These are phyloP conservation scores for Oncorhynchus clarkii DNA, from an alignment of 2,113 vertebrate genomes.

Conservation along the genomic window DNA sequence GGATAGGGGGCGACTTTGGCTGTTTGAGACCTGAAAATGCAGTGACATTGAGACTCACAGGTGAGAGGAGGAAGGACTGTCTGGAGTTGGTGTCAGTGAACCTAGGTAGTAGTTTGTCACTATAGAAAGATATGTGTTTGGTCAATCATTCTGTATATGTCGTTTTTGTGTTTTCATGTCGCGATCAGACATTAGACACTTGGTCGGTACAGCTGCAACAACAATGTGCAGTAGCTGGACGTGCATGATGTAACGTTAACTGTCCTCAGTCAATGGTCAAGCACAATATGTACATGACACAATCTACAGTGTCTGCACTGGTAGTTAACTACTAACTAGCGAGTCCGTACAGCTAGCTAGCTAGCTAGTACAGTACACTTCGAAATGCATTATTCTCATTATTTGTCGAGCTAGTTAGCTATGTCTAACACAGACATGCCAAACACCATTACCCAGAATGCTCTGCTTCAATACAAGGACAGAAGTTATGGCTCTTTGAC, in stretches of 20 bases:
- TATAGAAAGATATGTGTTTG: too few species aligned
- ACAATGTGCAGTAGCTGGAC: too few species aligned
- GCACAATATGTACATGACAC: neutral
- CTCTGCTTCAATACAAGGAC: neutral
- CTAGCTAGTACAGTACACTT: too few species aligned
- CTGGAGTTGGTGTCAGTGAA: neutral
- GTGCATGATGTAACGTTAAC: neutral
- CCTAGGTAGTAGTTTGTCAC: neutral
- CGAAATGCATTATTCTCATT: too few species aligned
- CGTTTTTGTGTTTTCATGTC: neutral
- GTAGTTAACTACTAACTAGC: too few species aligned
- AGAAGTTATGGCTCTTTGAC: too few species aligned
- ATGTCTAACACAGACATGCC: too few species aligned
- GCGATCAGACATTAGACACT: neutral
- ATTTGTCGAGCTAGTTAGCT: too few species aligned
- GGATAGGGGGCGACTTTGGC: neutral
- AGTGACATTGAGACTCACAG: constrained; percentile 68
- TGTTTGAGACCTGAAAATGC: constrained; percentile 25
- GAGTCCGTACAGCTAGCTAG: too few species aligned
- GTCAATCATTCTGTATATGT: neutral
- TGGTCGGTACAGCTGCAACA: neutral
- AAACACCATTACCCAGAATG: neutral
- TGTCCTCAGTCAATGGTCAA: neutral
- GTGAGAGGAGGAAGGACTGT: constrained; percentile 23
- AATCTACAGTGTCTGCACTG: neutral